Base-by-base conservation (phyloP, 2,797 vertebrate genomes). In the Oreortyx pictus region DNA sequence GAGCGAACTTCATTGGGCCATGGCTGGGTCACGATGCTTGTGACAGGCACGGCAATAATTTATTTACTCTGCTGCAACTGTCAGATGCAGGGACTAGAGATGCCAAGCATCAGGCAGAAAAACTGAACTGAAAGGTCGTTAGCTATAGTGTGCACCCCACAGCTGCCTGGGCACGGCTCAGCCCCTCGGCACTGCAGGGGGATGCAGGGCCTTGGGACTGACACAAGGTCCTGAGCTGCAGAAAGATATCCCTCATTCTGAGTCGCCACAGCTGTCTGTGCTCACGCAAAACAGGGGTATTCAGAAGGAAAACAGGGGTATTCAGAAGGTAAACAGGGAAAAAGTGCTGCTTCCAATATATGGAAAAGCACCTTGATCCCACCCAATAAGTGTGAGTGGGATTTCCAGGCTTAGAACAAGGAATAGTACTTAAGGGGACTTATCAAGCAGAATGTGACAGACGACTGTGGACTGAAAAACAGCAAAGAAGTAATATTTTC, bases 401-500 rank as follows among this genome's bases (percentile, higher is more conserved):
- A 85, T 91, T 94, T 79, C 81, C 73, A 88, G 59, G 56, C n/a
- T 20, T 67, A 60, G 44, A 77, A 84, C 37, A 94, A 47, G 35
- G 75, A 92, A 80, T 7, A 91, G 78, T 9, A 91, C 78, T 73
- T 67, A 71, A 74, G 46, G 47, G 74, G 50, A 89, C 73, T 76
- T 91, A 47, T 14, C 71, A 90, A 74, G n/a, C 18, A 57, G 65
- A 77, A 94, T 67, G 41, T 95, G 92, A 88, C 80, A 88, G 90
- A 86, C 86, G 39, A 85, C 91, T 94, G 71, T 50, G 67, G 68
- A 71, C 77, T 89, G 84, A 96, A 94, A 92, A 94, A 50, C 56
- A 93, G 95, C 84, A 92, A 72, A 85, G 71, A 95, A 91, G 62
- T 92, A 91, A 80, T 96, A 88, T 78, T 95, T 96, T 93, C 83